Base-by-base conservation (phyloP, 2,113 vertebrate genomes). In the Dicerorhinus sumatrensis region DNA sequence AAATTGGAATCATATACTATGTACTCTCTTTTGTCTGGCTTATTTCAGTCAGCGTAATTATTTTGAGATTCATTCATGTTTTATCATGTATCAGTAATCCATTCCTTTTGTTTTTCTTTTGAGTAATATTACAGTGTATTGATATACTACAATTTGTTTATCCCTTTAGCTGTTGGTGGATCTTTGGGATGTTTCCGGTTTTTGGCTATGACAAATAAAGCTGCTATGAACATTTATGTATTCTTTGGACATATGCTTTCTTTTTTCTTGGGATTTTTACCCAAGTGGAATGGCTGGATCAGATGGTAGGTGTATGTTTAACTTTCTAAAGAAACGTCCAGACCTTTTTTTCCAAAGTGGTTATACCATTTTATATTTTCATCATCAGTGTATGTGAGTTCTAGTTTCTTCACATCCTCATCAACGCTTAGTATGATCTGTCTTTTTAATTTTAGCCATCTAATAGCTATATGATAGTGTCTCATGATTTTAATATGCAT, bases 31-130 rank as follows among this genome's bases (percentile, higher is more conserved):
- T 36, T 56, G 11, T 56, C n/a, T 85, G 62, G 46, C 5, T 70
- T 79, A 42, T 91, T 85, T 90, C n/a, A 90, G 46, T 94, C 29
- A 79, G 73, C 29, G 46, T 54, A 56, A 63, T 89, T 84, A 73
- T 39, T 90, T 94, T 94, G 73, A 72, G 63, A 62, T 89, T 85
- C 14, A 7, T 77, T 48, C 23, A 36, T 90, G 42, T 94, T 90
- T 42, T 85, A 62, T 80, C 46, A 39, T 80, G 16, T 90, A 94
- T 79, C 60, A 70, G 48, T 72, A 90, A 4, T 91, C 42, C 33
- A 1, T 54, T 88, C 27, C 27, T 80, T 29, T 58, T 86, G 4
- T 51, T 80, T 94, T 46, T 2, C 67, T 72, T 36, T 54, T 79
- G 14, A 63, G 12, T 75, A 67, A 70, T 67, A 60, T 36, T 77